Percentiles rank a stretch among this genome's conserved stretches.
Conservation (phyloP, 1,140 invertebrate species). For the Eupeodes corollae region DNA sequence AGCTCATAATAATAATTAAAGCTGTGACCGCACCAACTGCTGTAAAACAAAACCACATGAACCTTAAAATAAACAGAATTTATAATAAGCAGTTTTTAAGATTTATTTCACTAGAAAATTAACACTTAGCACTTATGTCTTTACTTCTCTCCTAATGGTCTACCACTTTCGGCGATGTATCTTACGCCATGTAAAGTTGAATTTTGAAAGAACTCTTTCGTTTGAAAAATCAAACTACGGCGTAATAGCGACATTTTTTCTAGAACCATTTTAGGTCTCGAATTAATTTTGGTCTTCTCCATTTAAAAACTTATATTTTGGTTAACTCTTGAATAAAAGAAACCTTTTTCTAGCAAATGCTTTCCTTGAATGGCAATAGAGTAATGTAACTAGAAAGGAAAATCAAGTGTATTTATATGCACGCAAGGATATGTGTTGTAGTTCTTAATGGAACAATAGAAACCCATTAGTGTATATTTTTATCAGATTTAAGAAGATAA, state of each 20-base stretch:
- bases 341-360: too few species aligned
- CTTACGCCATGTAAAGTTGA: slow-evolving; percentile 58
- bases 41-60: slow-evolving; percentile 63
- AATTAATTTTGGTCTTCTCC: slow-evolving; percentile 24
- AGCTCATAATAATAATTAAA: slow-evolving; percentile 55
- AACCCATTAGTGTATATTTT: too few species aligned
- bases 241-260: slow-evolving; percentile 37
- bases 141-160: slow-evolving; percentile 54
- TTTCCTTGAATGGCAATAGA: too few species aligned
- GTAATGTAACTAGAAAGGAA: too few species aligned
- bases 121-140: slow-evolving; percentile 40
- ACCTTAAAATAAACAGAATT: slow-evolving; percentile 38
- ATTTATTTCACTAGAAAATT: not conserved
- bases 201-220: slow-evolving; percentile 55
- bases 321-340: too few species aligned
- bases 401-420: too few species aligned
- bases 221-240: slow-evolving; percentile 50
- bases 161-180: slow-evolving; percentile 54
- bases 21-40: slow-evolving; percentile 51
- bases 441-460: too few species aligned
- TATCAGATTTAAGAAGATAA: too few species aligned
- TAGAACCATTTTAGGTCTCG: slow-evolving; percentile 8
- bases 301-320: slow-evolving; percentile 6
- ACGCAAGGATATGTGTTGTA: too few species aligned
- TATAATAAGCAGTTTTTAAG: not conserved